phyloP scores from a whole-genome alignment of 2,113 vertebrate species.

The Syngnathus scovelli region DNA sequence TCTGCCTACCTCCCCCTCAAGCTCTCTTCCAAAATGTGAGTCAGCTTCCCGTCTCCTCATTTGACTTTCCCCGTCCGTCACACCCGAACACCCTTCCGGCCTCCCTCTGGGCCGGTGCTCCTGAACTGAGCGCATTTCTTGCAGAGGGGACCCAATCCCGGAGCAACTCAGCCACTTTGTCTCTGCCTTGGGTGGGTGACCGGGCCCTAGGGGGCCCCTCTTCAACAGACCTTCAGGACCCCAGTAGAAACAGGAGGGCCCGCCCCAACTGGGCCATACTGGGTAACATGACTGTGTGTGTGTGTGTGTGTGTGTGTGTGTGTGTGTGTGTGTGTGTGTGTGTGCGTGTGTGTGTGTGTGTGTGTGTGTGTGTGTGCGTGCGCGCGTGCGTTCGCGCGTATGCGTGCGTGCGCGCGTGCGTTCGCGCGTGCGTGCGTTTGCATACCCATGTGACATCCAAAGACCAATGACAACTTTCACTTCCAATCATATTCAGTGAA shows the following conservation, averaged over 20 bases:
- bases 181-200: slow-evolving; percentile 45
- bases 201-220: slow-evolving; percentile 45
- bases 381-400: too few relatives aligned
- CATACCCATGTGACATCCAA: too few relatives aligned
- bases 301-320: slow-evolving; percentile 7
- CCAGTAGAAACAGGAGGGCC: slow-evolving; percentile 74
- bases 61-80: slow-evolving; percentile 7
- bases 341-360: too few relatives aligned
- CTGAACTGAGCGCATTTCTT: slow-evolving; percentile 68
- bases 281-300: slow-evolving; percentile 58
- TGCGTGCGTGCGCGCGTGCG: too few relatives aligned
- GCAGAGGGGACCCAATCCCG: slow-evolving; percentile 66
- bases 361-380: too few relatives aligned
- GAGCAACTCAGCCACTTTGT: slow-evolving; percentile 48
- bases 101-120: slow-evolving; percentile 34
- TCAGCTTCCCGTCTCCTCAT: slow-evolving; percentile 25
- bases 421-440: too few relatives aligned
- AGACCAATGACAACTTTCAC: too few relatives aligned
- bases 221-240: slow-evolving; percentile 58
- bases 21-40: background rate
- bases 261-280: slow-evolving; percentile 71
- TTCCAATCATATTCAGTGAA: background rate
- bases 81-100: background rate
- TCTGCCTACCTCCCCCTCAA: background rate
- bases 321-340: background rate